These are phyloP conservation scores for Eupithecia insigniata DNA, from an alignment of 2,888 invertebrate species.

Conservation along the genomic window DNA sequence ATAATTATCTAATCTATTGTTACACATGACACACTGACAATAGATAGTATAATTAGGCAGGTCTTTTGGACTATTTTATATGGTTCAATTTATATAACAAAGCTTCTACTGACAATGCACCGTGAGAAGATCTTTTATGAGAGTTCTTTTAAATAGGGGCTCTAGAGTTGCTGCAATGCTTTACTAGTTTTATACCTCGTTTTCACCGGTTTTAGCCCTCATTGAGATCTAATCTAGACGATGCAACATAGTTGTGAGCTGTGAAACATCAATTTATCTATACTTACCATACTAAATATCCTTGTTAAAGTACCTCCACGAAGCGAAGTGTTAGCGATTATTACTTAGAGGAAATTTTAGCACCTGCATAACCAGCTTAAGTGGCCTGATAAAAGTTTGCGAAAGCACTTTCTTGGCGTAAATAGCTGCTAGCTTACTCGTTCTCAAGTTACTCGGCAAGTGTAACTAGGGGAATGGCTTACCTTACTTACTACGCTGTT, in stretches of 20 bases:
- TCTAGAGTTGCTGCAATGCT: not conserved
- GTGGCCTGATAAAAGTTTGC: slow-evolving; percentile 39
- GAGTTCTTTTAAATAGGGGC: not conserved
- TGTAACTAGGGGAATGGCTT: slow-evolving; percentile 14
- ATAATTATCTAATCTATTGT: no score
- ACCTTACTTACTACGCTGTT: slow-evolving; percentile 11
- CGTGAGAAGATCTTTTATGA: no score
- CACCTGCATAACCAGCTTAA: slow-evolving; percentile 37
- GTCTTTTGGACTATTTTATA: not conserved
- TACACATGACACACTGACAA: not conserved
- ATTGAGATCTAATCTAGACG: not conserved
- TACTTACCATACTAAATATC: not conserved
- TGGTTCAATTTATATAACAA: not conserved
- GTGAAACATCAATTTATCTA: not conserved
- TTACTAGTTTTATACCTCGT: not conserved
- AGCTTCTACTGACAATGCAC: not conserved
- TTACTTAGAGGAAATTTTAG: slow-evolving; percentile 29
- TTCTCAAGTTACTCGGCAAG: slow-evolving; percentile 11
- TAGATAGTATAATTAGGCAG: not conserved
- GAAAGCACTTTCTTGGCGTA: slow-evolving; percentile 38
- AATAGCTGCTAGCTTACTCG: slow-evolving; percentile 33
- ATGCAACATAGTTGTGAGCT: not conserved
- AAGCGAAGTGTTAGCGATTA: slow-evolving; percentile 14
- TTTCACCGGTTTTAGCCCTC: not conserved
- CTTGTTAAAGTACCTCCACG: not conserved